Percentiles rank a stretch among this genome's conserved stretches.
These are phyloP conservation scores for Zophobas morio DNA, from an alignment of 1,140 invertebrate species.

Conservation along the genomic window DNA sequence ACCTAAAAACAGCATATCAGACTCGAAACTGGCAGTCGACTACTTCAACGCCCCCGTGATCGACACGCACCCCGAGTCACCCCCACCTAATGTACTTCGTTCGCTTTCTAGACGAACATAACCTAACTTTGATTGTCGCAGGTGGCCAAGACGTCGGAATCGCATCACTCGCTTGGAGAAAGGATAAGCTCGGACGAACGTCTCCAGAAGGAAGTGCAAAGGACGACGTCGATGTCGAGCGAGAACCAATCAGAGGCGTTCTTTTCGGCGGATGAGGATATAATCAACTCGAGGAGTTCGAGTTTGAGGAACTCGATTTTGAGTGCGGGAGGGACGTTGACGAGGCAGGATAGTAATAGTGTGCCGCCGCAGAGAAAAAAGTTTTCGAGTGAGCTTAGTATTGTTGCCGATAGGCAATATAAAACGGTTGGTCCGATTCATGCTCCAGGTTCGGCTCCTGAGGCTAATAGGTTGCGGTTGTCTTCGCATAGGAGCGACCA, in stretches of 20 bases:
- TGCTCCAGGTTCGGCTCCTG: slow-evolving; percentile 59
- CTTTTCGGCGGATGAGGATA: slow-evolving; percentile 92
- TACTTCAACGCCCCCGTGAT: slow-evolving; percentile 63
- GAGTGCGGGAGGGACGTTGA: slow-evolving; percentile 68
- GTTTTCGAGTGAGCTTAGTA: slow-evolving; percentile 70
- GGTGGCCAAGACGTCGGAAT: slow-evolving; percentile 67
- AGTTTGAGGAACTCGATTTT: slow-evolving; percentile 77
- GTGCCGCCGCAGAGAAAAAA: slow-evolving; percentile 65
- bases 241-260: slow-evolving; percentile 93
- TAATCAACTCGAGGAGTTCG: slow-evolving; percentile 74
- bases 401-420: slow-evolving; percentile 62
- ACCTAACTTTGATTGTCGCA: slow-evolving; percentile 1
- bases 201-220: slow-evolving; percentile 74
- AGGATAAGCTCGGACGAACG: slow-evolving; percentile 69
- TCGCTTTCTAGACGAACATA: slow-evolving; percentile 24
- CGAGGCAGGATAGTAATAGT: slow-evolving; percentile 67
- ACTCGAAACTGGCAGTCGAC: slow-evolving; percentile 85
- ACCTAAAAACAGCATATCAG: slow-evolving; percentile 81
- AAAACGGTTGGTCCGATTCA: slow-evolving; percentile 48
- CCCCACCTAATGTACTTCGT: background rate
- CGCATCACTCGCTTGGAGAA: slow-evolving; percentile 70
- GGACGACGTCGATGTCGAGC: slow-evolving; percentile 88
- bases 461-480: slow-evolving; percentile 61
- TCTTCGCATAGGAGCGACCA: slow-evolving; percentile 74
- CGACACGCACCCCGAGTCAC: slow-evolving; percentile 26